These are phyloP conservation scores for Morone saxatilis DNA, from an alignment of 2,113 vertebrate genomes.

Conservation along the genomic window DNA sequence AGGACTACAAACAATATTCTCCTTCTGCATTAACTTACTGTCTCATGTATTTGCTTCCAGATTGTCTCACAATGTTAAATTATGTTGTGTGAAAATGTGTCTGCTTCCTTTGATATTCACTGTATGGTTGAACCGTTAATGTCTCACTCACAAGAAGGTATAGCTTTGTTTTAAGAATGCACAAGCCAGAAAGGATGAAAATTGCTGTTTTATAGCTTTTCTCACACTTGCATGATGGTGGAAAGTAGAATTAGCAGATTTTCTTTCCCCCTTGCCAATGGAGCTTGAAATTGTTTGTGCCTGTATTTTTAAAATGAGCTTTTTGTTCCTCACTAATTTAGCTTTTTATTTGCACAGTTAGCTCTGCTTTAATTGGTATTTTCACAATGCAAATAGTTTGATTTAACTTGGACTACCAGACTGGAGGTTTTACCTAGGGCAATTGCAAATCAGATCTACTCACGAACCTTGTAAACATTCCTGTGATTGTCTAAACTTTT, in stretches of 20 bases:
- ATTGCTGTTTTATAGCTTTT: neutral
- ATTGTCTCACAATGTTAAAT: neutral
- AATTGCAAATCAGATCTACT: neutral
- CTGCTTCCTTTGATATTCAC: neutral
- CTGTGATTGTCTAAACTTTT: neutral
- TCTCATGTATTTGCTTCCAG: neutral
- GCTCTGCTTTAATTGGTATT: neutral
- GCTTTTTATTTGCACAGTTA: constrained; percentile 16
- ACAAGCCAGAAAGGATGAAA: neutral
- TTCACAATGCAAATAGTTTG: constrained; percentile 5
- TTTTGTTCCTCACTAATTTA: neutral
- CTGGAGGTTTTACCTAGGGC: neutral
- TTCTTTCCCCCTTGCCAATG: neutral
- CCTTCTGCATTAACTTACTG: neutral
- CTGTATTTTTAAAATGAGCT: neutral
- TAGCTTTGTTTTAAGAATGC: neutral
- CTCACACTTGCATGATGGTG: neutral
- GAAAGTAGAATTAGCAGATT: neutral
- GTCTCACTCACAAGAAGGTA: neutral
- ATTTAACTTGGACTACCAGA: neutral
- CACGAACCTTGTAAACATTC: constrained; percentile 25
- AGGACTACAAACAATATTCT: neutral
- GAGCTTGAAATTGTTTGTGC: neutral
- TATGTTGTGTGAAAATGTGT: neutral
- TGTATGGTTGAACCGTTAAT: neutral